Evolutionary conservation across 2,888 invertebrate species (phyloP), one percentile per base, ranked within the genome.

Genomic region (Ctena decussata): DNA sequence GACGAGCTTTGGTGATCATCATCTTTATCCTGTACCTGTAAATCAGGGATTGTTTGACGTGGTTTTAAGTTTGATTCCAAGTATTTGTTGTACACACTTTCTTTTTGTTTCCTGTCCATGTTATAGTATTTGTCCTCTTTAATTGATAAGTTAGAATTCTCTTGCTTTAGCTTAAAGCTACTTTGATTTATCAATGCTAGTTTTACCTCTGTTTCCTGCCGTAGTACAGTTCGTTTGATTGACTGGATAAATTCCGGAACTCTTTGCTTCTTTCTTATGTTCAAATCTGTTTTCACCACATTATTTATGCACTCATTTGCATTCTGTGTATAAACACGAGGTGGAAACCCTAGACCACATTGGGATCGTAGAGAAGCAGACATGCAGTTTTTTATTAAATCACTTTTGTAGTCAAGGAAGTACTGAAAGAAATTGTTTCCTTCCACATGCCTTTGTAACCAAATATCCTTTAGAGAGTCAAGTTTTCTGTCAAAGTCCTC

Each of bases 171-270:
- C 44, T 44, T 44, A 44, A 44, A 44, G 44, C n/a, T n/a, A n/a
- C n/a, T n/a, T n/a, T n/a, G n/a, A n/a, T n/a, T n/a, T n/a, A 79
- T 72, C n/a, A 72, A 37, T 37, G 79, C 72, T 5, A 79, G 49
- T 79, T 79, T 79, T 3, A 72, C 32, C 70, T 72, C 72, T 15
- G 57, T 35, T 41, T 79, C 73, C 53, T 79, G 71, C 30, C 32
- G 57, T 60, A 57, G 27, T 0, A 79, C 71, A 18, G 11, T 15
- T 32, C 35, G 39, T 57, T 72, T 72, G 27, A 39, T 24, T 6
- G 18, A 53, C 24, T 72, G 69, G 27, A 30, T 60, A 72, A 79
- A 79, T 8, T 79, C 72, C 21, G 18, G 18, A 11, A 18, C 21
- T 60, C 60, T 72, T 30, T 21, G 8, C 12, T 65, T 32, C 11